Percentiles rank a stretch among this genome's conserved stretches.
These are phyloP conservation scores for Cephus rjabovi DNA, from an alignment of 2,888 invertebrate genomes.

Conservation along the genomic window DNA sequence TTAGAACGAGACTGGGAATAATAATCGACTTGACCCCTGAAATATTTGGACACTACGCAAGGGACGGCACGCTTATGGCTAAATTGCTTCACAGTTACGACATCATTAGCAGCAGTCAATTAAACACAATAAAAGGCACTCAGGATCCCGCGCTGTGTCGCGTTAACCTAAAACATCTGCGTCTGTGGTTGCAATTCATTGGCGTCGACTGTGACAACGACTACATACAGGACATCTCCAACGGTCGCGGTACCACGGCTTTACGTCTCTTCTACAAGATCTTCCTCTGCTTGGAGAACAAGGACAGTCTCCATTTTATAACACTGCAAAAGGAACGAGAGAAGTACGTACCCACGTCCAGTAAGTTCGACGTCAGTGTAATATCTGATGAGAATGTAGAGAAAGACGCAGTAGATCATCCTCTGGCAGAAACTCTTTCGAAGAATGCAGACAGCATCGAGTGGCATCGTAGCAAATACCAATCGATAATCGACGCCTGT, in stretches of 20 bases:
- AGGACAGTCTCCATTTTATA: conserved; percentile 70
- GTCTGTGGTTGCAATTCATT: conserved; percentile 69
- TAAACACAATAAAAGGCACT: conserved; percentile 67
- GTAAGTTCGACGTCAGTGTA: conserved; percentile 46
- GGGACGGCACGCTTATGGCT: conserved; percentile 72
- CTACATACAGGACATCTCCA: conserved; percentile 68
- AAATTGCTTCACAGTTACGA: conserved; percentile 72
- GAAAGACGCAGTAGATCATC: conserved; percentile 39
- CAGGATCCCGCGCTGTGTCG: conserved; percentile 65
- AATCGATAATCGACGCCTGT: conserved; percentile 67
- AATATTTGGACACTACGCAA: conserved; percentile 70
- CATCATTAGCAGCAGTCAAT: conserved; percentile 71
- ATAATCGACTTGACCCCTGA: conserved; percentile 70
- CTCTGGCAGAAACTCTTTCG: conserved; percentile 67
- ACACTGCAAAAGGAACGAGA: conserved; percentile 64
- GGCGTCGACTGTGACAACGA: conserved; percentile 67
- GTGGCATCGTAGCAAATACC: conserved; percentile 71
- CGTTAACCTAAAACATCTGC: conserved; percentile 70
- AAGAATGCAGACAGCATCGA: conserved; percentile 69
- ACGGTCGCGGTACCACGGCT: conserved; percentile 68
- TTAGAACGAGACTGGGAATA: conserved; percentile 70
- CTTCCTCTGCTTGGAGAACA: conserved; percentile 72
- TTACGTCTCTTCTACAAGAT: conserved; percentile 73
- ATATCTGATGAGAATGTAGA: conserved; percentile 37
- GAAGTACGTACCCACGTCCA: conserved; percentile 41